Percentiles rank a stretch among this genome's conserved stretches.
Evolutionary conservation across 2,113 vertebrate genomes (phyloP).

Genomic region (Aphyosemion australe): DNA sequence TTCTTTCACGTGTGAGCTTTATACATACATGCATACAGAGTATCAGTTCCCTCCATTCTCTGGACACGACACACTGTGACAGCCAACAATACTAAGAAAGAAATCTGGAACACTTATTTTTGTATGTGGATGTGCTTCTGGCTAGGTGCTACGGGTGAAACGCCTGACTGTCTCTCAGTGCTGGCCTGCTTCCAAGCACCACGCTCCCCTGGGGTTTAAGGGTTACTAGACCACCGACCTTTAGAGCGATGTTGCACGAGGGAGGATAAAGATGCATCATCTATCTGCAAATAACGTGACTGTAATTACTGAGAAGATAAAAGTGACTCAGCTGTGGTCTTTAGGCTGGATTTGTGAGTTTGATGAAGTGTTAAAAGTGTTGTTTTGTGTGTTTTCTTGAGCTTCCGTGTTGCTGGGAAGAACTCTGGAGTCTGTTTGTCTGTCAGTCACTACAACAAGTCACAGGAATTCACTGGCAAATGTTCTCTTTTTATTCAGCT

Average conservation of each 20-base stretch:
- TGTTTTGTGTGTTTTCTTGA: slow-evolving; percentile 25
- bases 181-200: slow-evolving; percentile 53
- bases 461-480: slow-evolving; percentile 11
- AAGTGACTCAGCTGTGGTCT: slow-evolving; percentile 17
- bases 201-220: slow-evolving; percentile 44
- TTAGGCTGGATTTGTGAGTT: slow-evolving; percentile 28
- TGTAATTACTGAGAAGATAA: neutral
- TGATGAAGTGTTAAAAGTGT: slow-evolving; percentile 50
- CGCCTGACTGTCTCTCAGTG: slow-evolving; percentile 48
- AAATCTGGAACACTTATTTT: slow-evolving; percentile 57
- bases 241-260: slow-evolving; percentile 29
- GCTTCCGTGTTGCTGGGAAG: slow-evolving; percentile 11
- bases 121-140: slow-evolving; percentile 46
- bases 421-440: slow-evolving; percentile 31
- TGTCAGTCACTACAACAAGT: slow-evolving; percentile 38
- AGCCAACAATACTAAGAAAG: slow-evolving; percentile 36
- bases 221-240: slow-evolving; percentile 56
- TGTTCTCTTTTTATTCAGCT: slow-evolving; percentile 46
- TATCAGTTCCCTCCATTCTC: slow-evolving; percentile 7
- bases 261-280: slow-evolving; percentile 34
- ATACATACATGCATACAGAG: neutral
- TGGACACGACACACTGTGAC: slow-evolving; percentile 42
- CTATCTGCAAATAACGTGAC: slow-evolving; percentile 28
- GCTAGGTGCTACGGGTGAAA: slow-evolving; percentile 39
- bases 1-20: too few species aligned